phyloP scores from a whole-genome alignment of 2,113 vertebrate species.

The Xenus cinereus region DNA sequence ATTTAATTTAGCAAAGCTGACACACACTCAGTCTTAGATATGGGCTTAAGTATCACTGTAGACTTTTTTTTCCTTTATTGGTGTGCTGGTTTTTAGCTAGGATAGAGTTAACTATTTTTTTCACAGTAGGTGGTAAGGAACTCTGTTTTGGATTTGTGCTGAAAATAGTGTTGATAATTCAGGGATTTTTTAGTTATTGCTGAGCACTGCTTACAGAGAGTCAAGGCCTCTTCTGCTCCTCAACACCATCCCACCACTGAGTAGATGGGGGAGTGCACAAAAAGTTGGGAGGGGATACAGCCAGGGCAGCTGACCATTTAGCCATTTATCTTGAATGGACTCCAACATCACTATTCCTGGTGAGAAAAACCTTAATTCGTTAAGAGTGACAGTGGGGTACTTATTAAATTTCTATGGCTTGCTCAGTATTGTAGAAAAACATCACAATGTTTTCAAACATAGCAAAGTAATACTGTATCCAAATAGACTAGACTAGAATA shows the following conservation, averaged over 20 bases:
- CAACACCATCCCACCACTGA: fast-evolving
- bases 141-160: background rate
- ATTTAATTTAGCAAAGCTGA: background rate
- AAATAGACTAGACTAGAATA: background rate
- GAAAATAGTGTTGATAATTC: background rate
- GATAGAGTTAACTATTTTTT: background rate
- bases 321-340: no score
- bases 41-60: background rate
- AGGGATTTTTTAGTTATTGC: fast-evolving
- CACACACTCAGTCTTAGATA: background rate
- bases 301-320: no score
- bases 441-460: no score
- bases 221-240: background rate
- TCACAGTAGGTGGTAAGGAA: fast-evolving
- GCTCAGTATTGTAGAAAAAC: no score
- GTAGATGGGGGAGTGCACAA: no score
- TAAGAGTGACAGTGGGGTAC: no score
- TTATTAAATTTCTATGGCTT: no score
- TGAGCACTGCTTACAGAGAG: background rate
- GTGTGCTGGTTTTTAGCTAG: background rate
- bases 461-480: no score
- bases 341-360: no score
- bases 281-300: background rate
- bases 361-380: no score
- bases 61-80: background rate